Percentiles rank a stretch among this genome's conserved stretches.
Conservation (phyloP, 2,113 vertebrate genomes). For the Ptyas mucosa region DNA sequence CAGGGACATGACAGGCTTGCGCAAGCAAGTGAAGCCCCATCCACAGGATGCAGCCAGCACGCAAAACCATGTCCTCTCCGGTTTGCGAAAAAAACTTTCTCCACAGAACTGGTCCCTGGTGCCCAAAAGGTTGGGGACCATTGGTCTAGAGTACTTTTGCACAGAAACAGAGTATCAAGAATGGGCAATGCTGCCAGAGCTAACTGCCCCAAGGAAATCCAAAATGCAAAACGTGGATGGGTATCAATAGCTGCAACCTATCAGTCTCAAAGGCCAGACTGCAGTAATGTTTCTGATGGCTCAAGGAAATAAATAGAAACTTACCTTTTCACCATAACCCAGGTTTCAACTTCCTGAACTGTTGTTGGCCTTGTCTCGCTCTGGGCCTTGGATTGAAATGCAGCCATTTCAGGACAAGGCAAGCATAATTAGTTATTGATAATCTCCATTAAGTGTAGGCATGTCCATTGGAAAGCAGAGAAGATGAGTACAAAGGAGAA, state of each 20-base stretch:
- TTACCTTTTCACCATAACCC: neutral
- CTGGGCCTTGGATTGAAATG: neutral
- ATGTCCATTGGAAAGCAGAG: neutral
- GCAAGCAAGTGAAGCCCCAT: too few species aligned
- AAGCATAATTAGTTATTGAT: neutral
- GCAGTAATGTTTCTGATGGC: neutral
- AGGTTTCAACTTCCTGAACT: neutral
- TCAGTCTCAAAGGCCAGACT: neutral
- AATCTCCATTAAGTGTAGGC: neutral
- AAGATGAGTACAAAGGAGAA: neutral
- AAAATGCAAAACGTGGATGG: neutral
- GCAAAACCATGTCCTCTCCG: too few species aligned
- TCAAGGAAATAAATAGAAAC: neutral
- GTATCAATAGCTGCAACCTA: neutral
- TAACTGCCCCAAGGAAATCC: neutral
- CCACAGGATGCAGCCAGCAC: too few species aligned
- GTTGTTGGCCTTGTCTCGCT: neutral
- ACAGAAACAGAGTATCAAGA: neutral
- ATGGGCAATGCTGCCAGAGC: neutral
- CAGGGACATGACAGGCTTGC: too few species aligned
- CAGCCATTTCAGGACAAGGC: neutral
- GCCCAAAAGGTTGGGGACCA: neutral
- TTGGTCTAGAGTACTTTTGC: neutral
- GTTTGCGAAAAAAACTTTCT: too few species aligned
- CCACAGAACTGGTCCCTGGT: too few species aligned